These are phyloP conservation scores for Melikaiella ostensackeni DNA, from an alignment of 2,888 invertebrate genomes.

Conservation along the genomic window DNA sequence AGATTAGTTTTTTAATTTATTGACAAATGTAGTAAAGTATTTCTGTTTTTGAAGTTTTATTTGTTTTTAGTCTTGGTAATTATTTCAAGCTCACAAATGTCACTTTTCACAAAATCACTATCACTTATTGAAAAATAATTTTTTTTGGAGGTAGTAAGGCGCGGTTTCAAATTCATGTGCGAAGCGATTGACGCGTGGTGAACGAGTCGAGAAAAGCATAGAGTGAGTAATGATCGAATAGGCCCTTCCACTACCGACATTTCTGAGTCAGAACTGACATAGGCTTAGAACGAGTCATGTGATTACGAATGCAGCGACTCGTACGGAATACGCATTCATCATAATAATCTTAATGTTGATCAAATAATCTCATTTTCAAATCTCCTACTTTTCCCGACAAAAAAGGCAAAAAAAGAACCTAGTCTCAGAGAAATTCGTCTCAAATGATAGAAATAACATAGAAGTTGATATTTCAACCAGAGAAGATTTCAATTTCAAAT, in stretches of 20 bases:
- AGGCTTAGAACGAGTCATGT: conserved; percentile 59
- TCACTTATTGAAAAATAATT: background rate
- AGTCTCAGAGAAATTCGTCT: too few species aligned
- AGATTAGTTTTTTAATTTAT: background rate
- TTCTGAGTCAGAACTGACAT: conserved; percentile 62
- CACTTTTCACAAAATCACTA: background rate
- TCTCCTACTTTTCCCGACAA: background rate
- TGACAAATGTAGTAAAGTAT: background rate
- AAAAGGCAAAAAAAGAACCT: background rate
- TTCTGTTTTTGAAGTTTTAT: background rate
- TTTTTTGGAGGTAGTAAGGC: background rate
- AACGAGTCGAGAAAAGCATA: conserved; percentile 37
- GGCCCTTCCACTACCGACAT: conserved; percentile 49
- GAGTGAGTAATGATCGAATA: conserved; percentile 36
- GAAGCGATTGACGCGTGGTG: conserved; percentile 30
- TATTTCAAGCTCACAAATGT: background rate
- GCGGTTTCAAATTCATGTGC: conserved; percentile 39
- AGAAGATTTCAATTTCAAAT: too few species aligned
- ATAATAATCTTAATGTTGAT: background rate
- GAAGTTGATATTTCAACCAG: too few species aligned
- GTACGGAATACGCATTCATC: conserved; percentile 34
- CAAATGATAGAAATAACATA: too few species aligned
- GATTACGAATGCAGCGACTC: conserved; percentile 62
- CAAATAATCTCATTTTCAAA: conserved; percentile 7
- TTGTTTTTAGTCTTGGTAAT: background rate